These are phyloP conservation scores for Brachyopa scutellaris DNA, from an alignment of 2,888 invertebrate species.

Conservation along the genomic window DNA sequence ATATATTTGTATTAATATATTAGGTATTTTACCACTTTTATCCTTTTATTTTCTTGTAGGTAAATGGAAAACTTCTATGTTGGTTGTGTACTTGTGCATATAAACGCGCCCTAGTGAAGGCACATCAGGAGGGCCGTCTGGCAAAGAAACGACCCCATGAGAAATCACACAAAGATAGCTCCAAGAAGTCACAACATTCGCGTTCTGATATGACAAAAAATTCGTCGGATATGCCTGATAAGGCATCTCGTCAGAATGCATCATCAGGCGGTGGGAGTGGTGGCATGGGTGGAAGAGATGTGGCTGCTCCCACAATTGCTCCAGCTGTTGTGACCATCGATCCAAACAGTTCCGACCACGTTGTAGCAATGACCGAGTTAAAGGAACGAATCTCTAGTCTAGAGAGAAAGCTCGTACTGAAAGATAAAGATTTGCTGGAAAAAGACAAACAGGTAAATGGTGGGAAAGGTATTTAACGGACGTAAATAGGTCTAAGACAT, in stretches of 20 bases:
- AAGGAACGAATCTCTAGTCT: constrained; percentile 96
- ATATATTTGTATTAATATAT: constrained; percentile 12
- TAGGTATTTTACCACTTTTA: neutral
- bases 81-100: constrained; percentile 97
- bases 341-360: constrained; percentile 94
- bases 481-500: too few species aligned
- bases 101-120: constrained; percentile 95
- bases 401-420: constrained; percentile 92
- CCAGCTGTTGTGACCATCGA: constrained; percentile 83
- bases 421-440: constrained; percentile 92
- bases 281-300: constrained; percentile 73
- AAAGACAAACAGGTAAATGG: constrained; percentile 93
- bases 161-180: constrained; percentile 78
- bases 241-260: constrained; percentile 77
- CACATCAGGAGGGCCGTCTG: constrained; percentile 89
- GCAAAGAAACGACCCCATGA: constrained; percentile 81
- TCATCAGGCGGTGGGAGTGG: constrained; percentile 73
- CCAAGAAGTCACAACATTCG: constrained; percentile 82
- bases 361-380: constrained; percentile 96
- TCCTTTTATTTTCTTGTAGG: constrained; percentile 83
- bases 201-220: constrained; percentile 79
- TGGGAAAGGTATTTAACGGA: neutral
- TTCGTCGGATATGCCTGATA: constrained; percentile 79
- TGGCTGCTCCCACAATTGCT: constrained; percentile 74
- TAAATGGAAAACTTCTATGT: constrained; percentile 96